A percentile compares a stretch with the other conserved stretches of the same genome.
Conservation (phyloP, 2,797 vertebrate genomes). For the Triplophysa bombifrons region DNA sequence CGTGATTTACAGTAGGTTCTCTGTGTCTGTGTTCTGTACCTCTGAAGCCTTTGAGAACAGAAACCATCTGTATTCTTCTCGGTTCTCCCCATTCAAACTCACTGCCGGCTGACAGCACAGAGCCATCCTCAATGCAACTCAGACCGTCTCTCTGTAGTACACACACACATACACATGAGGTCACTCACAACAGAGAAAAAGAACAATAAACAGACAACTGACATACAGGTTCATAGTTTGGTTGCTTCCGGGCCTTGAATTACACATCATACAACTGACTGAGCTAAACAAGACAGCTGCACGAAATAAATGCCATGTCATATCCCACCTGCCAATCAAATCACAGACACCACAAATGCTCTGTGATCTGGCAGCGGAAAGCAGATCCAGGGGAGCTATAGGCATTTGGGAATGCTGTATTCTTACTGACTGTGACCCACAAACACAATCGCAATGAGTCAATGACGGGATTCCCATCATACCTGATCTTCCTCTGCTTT, state of each 20-base stretch:
- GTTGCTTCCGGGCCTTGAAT: constrained; percentile 5
- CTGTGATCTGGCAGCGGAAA: constrained; percentile 43
- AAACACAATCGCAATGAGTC: neutral
- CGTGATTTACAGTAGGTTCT: neutral
- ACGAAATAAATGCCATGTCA: constrained; percentile 18
- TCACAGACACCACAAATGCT: constrained; percentile 18
- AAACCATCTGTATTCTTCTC: constrained; percentile 91
- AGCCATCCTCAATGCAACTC: constrained; percentile 86
- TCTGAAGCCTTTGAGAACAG: constrained; percentile 90
- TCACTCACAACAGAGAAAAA: constrained; percentile 63
- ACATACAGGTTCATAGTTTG: constrained; percentile 38
- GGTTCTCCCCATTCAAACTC: constrained; percentile 94
- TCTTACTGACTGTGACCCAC: neutral
- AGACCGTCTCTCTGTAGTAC: constrained; percentile 80
- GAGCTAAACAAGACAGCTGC: constrained; percentile 23
- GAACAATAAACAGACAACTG: constrained; percentile 52
- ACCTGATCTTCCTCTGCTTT: constrained; percentile 97
- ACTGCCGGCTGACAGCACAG: constrained; percentile 83
- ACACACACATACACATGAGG: constrained; percentile 46
- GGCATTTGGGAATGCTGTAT: neutral
- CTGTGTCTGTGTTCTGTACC: constrained; percentile 71
- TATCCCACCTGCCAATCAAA: constrained; percentile 27
- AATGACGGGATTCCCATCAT: constrained; percentile 59
- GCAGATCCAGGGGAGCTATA: constrained; percentile 13
- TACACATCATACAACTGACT: constrained; percentile 1